Evolutionary conservation across 1,140 invertebrate genomes (phyloP), one percentile per base, ranked within the genome.

Genomic region (Diprion similis): DNA sequence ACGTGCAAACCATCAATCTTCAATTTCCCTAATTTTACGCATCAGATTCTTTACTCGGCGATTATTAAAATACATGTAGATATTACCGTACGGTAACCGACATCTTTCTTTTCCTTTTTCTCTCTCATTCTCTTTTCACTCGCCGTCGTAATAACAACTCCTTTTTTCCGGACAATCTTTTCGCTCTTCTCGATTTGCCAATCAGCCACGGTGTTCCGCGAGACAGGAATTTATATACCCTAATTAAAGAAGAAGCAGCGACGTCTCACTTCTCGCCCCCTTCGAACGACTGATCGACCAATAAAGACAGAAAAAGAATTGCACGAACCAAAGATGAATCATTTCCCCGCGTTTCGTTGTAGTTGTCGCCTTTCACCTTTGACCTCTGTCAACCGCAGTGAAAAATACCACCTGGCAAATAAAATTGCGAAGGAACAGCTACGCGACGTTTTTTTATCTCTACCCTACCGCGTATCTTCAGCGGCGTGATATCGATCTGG

Each of bases 191-290:
- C 18, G 19, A 68, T 19, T 68, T 0, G 18, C 11, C 37, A 45
- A 45, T 45, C 66, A 18, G 66, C 18, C 66, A 68, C 66, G 66
- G 37, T 18, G 66, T 59, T 59, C 11, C n/a, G 7, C 66, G 18
- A 68, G 18, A 19, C 74, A 72, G 70, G 67, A 71, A 69, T 78
- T 37, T 37, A 37, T 79, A 76, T 68, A 79, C 79, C 77, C 76
- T 80, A 79, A 79, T 80, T 79, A 80, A 78, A 78, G 76, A 72
- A 75, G 72, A 76, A 66, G 68, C 47, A 51, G n/a, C 18, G 73
- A 19, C 67, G 67, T 19, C 67, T 45, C 13, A 45, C 67, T 19
- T 68, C 7, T 19, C 67, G 19, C 18, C 45, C 18, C 15, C 67
- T 13, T 15, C 67, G 67, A 24, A 11, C 67, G 45, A 19, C 59